phyloP scores from a whole-genome alignment of 2,797 vertebrate genomes.

The Mionectes olivaceus region DNA sequence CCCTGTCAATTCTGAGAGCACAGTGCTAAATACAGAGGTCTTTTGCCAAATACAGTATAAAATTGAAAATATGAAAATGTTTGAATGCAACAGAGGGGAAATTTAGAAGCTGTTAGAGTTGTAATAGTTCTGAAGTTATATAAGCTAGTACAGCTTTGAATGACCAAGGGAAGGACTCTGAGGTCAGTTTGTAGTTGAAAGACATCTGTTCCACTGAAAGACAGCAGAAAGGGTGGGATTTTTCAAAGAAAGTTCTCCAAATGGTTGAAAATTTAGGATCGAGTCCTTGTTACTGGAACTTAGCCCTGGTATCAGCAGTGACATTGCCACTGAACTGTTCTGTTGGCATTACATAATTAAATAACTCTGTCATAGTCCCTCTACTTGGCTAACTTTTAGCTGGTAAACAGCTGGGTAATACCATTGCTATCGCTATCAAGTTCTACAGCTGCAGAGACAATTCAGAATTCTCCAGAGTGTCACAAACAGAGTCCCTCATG shows the following conservation, averaged over 20 bases:
- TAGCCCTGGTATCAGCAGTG: neutral
- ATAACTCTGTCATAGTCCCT: neutral
- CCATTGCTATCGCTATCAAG: neutral
- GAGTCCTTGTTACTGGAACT: neutral
- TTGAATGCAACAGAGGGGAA: neutral
- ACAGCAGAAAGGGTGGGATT: neutral
- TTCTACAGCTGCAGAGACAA: neutral
- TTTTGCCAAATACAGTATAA: neutral
- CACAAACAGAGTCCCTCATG: accelerated
- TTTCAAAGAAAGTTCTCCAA: neutral
- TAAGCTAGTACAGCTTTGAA: neutral
- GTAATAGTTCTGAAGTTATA: neutral
- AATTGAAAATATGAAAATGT: neutral
- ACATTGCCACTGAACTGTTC: neutral
- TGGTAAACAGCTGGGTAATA: neutral
- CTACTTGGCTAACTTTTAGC: neutral
- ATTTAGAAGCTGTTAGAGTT: neutral
- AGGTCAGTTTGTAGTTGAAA: neutral
- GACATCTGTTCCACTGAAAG: neutral
- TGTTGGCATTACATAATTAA: neutral
- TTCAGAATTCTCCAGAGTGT: neutral
- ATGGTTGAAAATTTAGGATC: neutral
- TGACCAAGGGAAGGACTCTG: neutral
- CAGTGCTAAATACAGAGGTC: neutral
- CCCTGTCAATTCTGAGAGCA: neutral